Evolutionary conservation across 2,888 invertebrate genomes (phyloP).

Genomic region (Tiliacea aurago): DNA sequence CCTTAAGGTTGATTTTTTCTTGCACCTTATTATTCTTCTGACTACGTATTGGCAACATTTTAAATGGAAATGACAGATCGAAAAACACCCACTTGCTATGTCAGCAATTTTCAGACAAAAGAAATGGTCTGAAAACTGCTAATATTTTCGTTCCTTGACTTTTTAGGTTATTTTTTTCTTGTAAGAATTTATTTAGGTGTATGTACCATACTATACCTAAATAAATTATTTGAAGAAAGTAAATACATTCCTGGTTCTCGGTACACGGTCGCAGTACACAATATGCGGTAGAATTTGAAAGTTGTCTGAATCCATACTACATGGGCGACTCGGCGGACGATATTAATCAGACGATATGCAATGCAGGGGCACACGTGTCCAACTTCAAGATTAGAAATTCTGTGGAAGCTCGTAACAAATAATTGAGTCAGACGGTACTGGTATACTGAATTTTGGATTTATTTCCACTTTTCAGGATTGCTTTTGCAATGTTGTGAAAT

Average conservation of each 20-base stretch:
- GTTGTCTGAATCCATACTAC: constrained; percentile 81
- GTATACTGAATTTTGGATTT: constrained; percentile 2
- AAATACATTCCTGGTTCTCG: constrained; percentile 40
- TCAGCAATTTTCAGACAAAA: not conserved
- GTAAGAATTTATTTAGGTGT: no score
- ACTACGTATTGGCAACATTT: not conserved
- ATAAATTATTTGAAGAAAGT: constrained; percentile 45
- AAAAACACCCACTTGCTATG: not conserved
- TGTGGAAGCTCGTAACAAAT: constrained; percentile 78
- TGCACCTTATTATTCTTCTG: not conserved
- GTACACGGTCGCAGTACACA: constrained; percentile 48
- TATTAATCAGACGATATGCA: constrained; percentile 88
- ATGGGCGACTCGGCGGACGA: constrained; percentile 72
- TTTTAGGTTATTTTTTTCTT: no score
- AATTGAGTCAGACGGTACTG: constrained; percentile 79
- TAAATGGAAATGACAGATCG: no score
- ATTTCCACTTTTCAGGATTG: not conserved
- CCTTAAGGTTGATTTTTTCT: not conserved
- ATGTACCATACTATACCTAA: not conserved
- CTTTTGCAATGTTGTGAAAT: not conserved
- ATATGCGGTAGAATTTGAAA: constrained; percentile 75
- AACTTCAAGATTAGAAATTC: constrained; percentile 76
- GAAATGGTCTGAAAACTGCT: not conserved
- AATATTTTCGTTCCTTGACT: not conserved
- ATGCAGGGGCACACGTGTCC: constrained; percentile 79